These are phyloP conservation scores for Acromyrmex charruanus DNA, from an alignment of 1,140 invertebrate genomes.

Conservation along the genomic window DNA sequence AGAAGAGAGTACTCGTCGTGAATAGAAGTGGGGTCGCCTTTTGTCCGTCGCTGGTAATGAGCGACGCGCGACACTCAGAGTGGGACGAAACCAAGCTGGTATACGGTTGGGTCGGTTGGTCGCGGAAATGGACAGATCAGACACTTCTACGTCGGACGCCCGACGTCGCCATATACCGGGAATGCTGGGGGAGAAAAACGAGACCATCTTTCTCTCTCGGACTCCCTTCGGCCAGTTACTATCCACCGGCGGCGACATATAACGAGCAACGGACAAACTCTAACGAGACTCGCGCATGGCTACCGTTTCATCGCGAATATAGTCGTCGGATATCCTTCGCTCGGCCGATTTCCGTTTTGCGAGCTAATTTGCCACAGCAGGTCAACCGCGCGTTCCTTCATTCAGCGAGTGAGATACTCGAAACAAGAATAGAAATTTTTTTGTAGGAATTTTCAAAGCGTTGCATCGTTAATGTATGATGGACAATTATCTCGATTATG, in stretches of 20 bases:
- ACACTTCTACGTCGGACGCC: conserved; percentile 60
- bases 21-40: conserved; percentile 67
- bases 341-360: conserved; percentile 43
- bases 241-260: conserved; percentile 55
- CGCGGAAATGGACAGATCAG: conserved; percentile 72
- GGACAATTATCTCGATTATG: background rate
- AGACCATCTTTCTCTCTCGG: conserved; percentile 63
- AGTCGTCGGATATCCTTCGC: conserved; percentile 41
- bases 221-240: conserved; percentile 39
- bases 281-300: conserved; percentile 74
- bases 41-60: conserved; percentile 74
- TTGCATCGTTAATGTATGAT: background rate
- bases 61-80: conserved; percentile 69
- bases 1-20: conserved; percentile 44
- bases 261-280: conserved; percentile 73
- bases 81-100: conserved; percentile 42
- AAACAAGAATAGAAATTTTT: background rate
- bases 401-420: conserved; percentile 13
- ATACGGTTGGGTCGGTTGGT: conserved; percentile 28
- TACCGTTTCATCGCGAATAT: conserved; percentile 72
- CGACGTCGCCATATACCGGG: conserved; percentile 22
- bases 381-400: conserved; percentile 27
- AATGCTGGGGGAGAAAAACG: conserved; percentile 65
- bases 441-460: background rate
- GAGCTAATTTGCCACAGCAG: conserved; percentile 66